A percentile compares a stretch with the other conserved stretches of the same genome.
phyloP scores from a whole-genome alignment of 92 coral and sea anemone genomes.

The Palythoa heliodiscus region DNA sequence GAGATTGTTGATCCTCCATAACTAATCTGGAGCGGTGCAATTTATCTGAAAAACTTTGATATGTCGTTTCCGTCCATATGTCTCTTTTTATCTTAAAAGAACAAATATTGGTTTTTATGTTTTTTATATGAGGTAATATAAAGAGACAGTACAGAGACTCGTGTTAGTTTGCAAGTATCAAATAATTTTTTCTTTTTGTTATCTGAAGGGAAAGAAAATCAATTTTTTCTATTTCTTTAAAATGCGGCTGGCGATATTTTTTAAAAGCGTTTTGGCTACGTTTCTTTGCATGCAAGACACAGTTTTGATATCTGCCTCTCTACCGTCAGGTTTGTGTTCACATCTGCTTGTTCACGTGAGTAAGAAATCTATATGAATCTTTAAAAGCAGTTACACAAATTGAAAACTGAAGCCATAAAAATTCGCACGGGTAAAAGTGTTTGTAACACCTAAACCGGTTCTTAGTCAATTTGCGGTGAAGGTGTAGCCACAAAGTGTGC shows the following conservation, averaged over 20 bases:
- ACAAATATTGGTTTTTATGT: constrained; percentile 21
- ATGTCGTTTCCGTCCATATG: constrained; percentile 11
- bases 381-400: background rate
- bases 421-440: background rate
- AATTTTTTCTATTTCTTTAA: background rate
- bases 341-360: background rate
- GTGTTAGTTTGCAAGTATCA: background rate
- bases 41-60: constrained; percentile 18
- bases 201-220: background rate
- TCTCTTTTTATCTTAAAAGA: constrained; percentile 8
- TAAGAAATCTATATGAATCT: background rate
- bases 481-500: no score
- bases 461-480: background rate
- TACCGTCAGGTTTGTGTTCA: constrained; percentile 15
- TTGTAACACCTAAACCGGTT: background rate
- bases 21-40: background rate
- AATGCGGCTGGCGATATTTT: background rate
- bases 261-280: background rate
- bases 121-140: constrained; percentile 13
- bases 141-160: constrained; percentile 12
- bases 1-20: background rate
- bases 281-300: background rate
- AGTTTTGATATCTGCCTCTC: background rate
- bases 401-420: background rate
- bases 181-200: background rate